Conservation (phyloP, 2,797 vertebrate species). For the Sus cebifrons region DNA sequence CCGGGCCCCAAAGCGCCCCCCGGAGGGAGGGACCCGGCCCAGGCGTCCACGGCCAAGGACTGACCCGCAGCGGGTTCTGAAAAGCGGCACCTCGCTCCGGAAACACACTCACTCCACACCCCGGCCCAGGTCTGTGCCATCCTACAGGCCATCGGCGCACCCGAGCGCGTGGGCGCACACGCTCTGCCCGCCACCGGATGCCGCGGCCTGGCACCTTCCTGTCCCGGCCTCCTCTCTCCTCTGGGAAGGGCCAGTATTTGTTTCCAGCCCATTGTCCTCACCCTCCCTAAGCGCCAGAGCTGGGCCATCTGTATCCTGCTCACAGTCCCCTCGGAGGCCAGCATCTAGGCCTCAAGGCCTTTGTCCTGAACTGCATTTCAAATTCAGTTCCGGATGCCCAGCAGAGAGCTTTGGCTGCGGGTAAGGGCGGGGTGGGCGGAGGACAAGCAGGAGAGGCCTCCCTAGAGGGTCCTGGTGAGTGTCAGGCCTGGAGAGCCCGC, state of each 20-base stretch:
- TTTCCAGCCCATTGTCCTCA: not conserved
- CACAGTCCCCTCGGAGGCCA: not conserved
- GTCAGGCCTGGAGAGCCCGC: not conserved
- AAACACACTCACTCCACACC: not conserved
- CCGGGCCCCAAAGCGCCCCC: not conserved
- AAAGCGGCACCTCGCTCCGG: not conserved
- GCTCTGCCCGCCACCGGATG: not conserved
- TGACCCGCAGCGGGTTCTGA: not conserved
- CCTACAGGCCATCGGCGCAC: not conserved
- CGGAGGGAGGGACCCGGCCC: accelerated
- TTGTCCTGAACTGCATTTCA: not conserved
- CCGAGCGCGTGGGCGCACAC: accelerated
- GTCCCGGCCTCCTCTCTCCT: not conserved
- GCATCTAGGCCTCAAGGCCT: not conserved
- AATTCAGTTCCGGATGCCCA: not conserved
- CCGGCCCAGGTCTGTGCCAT: not conserved
- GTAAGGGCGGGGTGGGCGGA: no score
- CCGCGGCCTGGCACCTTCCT: not conserved
- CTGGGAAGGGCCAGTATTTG: accelerated
- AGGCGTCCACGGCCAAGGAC: not conserved
- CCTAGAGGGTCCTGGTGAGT: not conserved
- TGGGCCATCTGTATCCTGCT: no score
- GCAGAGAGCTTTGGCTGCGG: no score
- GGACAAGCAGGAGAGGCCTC: accelerated
- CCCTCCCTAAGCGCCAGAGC: not conserved